Conservation (phyloP, 2,113 vertebrate species). For the Leucopternis melanops region DNA sequence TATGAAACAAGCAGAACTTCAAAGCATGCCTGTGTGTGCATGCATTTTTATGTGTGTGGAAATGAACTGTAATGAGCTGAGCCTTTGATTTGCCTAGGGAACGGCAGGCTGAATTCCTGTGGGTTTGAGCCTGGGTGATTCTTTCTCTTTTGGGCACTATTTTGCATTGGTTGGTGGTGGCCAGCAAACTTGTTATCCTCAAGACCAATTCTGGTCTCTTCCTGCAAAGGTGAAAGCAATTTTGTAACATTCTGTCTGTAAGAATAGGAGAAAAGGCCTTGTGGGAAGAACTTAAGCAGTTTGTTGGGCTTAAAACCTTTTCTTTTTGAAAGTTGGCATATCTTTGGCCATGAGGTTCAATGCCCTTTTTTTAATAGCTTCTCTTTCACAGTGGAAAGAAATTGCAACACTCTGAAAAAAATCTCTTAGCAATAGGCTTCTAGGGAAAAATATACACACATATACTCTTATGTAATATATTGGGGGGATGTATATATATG, state of each 20-base stretch:
- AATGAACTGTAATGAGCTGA: neutral
- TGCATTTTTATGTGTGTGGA: neutral
- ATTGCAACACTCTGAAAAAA: neutral
- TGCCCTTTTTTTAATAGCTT: neutral
- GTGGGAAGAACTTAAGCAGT: neutral
- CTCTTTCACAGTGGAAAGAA: neutral
- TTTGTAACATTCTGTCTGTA: neutral
- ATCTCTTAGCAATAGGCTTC: neutral
- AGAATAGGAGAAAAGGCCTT: neutral
- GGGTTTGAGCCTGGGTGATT: neutral
- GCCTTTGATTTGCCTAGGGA: neutral
- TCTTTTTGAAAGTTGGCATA: neutral
- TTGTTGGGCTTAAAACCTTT: neutral
- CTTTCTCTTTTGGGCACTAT: neutral
- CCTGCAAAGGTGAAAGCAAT: neutral
- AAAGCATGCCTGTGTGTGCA: fast-evolving
- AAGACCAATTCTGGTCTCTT: neutral
- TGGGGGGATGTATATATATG: neutral
- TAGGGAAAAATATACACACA: neutral
- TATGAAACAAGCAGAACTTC: neutral
- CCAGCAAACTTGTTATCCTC: neutral
- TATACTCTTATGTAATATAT: neutral
- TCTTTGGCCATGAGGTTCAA: neutral
- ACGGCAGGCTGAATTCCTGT: neutral
- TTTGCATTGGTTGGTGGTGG: neutral